Conservation (phyloP, 1,140 invertebrate species). For the Drosophila kikkawai region DNA sequence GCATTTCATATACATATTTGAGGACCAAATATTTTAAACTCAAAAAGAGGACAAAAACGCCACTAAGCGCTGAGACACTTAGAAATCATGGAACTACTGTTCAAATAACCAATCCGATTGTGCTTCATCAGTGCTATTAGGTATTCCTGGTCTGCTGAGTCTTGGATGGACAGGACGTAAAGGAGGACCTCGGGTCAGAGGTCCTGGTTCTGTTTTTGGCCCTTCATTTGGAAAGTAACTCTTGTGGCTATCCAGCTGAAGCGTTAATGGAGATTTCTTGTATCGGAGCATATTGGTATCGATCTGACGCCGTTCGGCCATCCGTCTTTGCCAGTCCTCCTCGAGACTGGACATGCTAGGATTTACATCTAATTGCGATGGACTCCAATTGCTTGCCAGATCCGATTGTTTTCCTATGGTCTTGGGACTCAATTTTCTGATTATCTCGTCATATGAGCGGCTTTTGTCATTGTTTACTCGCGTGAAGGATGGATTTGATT, state of each 20-base stretch:
- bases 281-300: conserved; percentile 3
- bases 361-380: background rate
- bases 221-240: background rate
- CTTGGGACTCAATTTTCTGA: background rate
- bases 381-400: background rate
- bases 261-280: conserved; percentile 15
- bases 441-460: background rate
- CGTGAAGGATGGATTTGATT: background rate
- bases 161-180: background rate
- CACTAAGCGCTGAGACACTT: background rate
- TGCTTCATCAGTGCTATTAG: background rate
- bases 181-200: too few relatives aligned
- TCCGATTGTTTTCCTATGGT: background rate
- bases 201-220: background rate
- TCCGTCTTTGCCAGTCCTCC: background rate
- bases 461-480: background rate
- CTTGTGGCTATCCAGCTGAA: conserved; percentile 3
- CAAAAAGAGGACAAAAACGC: background rate
- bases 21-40: background rate
- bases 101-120: conserved; percentile 23
- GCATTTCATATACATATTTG: background rate
- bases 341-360: background rate
- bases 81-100: conserved; percentile 5
- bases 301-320: background rate
- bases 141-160: background rate